Conservation (phyloP, 1,140 invertebrate genomes). For the Drosophila hydei region DNA sequence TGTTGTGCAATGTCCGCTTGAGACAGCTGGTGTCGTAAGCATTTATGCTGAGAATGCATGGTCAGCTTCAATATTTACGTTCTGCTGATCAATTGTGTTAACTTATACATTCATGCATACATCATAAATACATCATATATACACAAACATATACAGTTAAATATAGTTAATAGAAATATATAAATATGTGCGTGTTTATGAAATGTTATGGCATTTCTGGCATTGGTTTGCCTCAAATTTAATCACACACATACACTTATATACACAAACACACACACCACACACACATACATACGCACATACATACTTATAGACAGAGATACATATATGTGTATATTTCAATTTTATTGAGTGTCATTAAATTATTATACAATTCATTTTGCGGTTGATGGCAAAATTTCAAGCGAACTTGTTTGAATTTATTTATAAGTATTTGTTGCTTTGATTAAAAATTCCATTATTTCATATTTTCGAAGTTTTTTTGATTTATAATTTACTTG, state of each 20-base stretch:
- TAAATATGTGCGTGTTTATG: conserved; percentile 21
- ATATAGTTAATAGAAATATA: conserved; percentile 23
- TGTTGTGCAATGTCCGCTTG: no score
- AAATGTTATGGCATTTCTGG: conserved; percentile 77
- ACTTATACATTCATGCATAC: background rate
- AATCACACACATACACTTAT: conserved; percentile 20
- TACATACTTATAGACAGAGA: background rate
- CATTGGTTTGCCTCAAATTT: conserved; percentile 55
- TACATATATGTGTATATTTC: conserved; percentile 23
- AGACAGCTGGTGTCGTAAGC: no score
- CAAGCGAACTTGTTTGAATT: background rate
- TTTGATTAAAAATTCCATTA: conserved; percentile 2
- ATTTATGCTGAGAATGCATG: no score
- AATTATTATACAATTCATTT: conserved; percentile 62
- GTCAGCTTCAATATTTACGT: no score
- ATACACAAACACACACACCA: conserved; percentile 2
- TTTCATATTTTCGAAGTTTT: conserved; percentile 1
- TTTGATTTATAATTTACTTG: no score
- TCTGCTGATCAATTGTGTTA: no score
- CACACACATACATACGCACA: background rate
- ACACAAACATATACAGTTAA: conserved; percentile 14
- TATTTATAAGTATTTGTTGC: conserved; percentile 11
- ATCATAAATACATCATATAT: background rate
- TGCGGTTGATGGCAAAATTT: conserved; percentile 36
- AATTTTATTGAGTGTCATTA: conserved; percentile 61